Evolutionary conservation across 2,888 invertebrate species (phyloP), one percentile per base, ranked within the genome.

Genomic region (Euzetes globulus): DNA sequence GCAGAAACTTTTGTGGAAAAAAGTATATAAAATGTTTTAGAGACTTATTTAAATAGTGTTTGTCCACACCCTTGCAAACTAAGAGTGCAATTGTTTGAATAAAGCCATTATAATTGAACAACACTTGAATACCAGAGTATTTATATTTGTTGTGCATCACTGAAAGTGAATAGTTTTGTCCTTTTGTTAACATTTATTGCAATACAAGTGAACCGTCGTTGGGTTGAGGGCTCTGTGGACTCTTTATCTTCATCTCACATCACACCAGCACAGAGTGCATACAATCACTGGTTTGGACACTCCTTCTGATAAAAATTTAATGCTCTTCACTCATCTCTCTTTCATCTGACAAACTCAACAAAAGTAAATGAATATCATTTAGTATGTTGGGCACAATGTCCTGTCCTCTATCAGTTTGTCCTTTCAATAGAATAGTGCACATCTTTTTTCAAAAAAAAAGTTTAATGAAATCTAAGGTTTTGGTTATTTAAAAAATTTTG

Each of bases 71-170:
- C 55, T 55, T 55, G 9, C 37, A 19, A 33, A 63, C 17, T 37
- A 37, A 63, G 63, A 63, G 63, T n/a, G 27, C 19, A 63, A 33
- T 63, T 63, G 63, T 63, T 63, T 33, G 63, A 63, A 13, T 63
- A 63, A 55, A 63, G 17, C 37, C 63, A 63, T 63, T 63, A 63
- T 63, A 63, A 63, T 63, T 63, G 63, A 63, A 68, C 68, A 68
- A 68, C 41, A 68, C 37, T 68, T 33, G 45, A 37, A 68, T 68
- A 68, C 37, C 68, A 63, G 68, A 68, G 65, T 68, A 68, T 41
- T 25, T 63, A 50, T 58, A 68, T 68, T 68, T 68, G 68, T 68
- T 68, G 68, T 68, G 68, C 68, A 68, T 68, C 68, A 68, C n/a
- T 68, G 68, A 68, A 45, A 68, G 68, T 68, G 41, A 68, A 68